Percentiles rank a stretch among this genome's conserved stretches.
phyloP scores from a whole-genome alignment of 1,140 invertebrate species.

The Macrostomum lignano region DNA sequence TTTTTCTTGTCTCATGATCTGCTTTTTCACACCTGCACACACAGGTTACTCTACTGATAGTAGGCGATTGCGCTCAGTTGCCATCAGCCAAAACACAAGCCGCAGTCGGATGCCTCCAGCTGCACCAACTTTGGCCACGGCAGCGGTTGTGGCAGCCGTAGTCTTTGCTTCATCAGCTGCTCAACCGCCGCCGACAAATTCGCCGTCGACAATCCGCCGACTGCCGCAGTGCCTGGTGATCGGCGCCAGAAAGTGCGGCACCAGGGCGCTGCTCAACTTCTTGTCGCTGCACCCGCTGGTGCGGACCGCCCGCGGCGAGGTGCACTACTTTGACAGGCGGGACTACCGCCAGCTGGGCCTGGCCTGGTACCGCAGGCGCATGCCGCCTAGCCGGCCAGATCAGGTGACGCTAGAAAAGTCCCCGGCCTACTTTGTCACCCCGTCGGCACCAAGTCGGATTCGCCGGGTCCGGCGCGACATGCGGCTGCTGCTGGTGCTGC shows the following conservation, averaged over 20 bases:
- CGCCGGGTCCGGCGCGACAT: constrained; percentile 50
- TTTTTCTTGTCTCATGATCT: too few species aligned
- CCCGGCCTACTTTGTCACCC: constrained; percentile 30
- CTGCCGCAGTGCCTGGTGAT: constrained; percentile 25
- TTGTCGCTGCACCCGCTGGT: constrained; percentile 27
- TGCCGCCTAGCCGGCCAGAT: constrained; percentile 14
- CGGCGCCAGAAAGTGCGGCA: constrained; percentile 29
- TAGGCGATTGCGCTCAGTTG: too few species aligned
- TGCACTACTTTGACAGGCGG: constrained; percentile 6
- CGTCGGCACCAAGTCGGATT: constrained; percentile 33
- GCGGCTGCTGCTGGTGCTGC: constrained; percentile 56
- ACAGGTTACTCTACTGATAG: too few species aligned
- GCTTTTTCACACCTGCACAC: too few species aligned
- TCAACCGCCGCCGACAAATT: too few species aligned
- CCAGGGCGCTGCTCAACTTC: too few species aligned
- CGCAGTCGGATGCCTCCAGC: too few species aligned
- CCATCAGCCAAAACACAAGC: too few species aligned
- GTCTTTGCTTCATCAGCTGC: too few species aligned
- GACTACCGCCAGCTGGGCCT: constrained; percentile 12
- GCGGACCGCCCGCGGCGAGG: constrained; percentile 13
- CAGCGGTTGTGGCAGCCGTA: too few species aligned
- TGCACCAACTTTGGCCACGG: too few species aligned
- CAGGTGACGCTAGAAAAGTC: constrained; percentile 31
- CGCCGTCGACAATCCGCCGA: constrained; percentile 7
- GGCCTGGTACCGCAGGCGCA: constrained; percentile 25